Base-by-base conservation (phyloP, 2,888 invertebrate species). In the Pristionchus mayeri region DNA sequence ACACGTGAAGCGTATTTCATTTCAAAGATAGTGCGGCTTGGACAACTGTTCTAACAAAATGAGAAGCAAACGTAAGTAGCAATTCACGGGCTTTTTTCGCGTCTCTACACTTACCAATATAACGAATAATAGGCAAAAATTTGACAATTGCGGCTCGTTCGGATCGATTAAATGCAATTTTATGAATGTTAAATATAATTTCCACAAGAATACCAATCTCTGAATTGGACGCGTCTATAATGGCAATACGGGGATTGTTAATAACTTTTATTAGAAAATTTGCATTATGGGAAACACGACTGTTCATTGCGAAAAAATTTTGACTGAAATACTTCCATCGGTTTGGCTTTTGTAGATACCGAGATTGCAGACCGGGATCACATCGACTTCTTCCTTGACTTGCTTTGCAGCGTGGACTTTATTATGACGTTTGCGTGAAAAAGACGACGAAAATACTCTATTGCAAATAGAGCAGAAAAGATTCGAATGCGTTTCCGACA, bases 1-100 rank as follows among this genome's bases (percentile, higher is more conserved):
- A 67, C n/a, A 4, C 67, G 67, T 18, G 34, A 21, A 27, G 76
- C 18, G 27, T 27, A 50, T 48, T 76, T 76, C 76, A 76, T 76
- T 76, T 37, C 4, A 37, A 24, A 24, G 37, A 13, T 9, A 76
- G 27, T 16, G 16, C 76, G 2, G 76, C 76, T 2, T 21, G 44
- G 27, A 76, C 6, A 18, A 76, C 6, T 27, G 27, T 16, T 18
- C 21, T 34, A 16, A 76, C 16, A 30, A 76, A 48, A 76, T 76
- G 27, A 21, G n/a, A 24, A 24, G 48, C 3, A 27, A 76, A 76
- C 4, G 13, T 16, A 1, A 18, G 1, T 30, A 76, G 13, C 16
- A 76, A 30, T 16, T 48, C 16, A 21, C 50, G 6, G 16, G 76
- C 76, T 48, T 48, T 44, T 0, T 76, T 48, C 1, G 9, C 0